phyloP scores from a whole-genome alignment of 2,888 invertebrate species.

The Argyresthia goedartella region DNA sequence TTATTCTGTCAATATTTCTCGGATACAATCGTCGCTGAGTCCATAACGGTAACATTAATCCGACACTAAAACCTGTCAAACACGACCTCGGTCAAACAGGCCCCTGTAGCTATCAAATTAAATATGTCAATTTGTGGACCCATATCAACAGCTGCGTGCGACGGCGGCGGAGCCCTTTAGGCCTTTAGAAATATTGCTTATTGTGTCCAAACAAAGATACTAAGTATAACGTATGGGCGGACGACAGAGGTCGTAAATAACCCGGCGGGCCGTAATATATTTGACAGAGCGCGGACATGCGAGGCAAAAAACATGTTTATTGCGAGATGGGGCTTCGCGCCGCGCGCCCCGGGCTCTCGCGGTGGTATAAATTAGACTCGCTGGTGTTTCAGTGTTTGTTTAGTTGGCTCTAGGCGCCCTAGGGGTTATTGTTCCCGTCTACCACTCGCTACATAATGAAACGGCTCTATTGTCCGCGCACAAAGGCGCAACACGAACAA shows the following conservation, averaged over 20 bases:
- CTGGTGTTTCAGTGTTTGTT: constrained; percentile 46
- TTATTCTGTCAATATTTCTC: constrained; percentile 25
- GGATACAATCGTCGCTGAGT: constrained; percentile 51
- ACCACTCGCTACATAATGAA: neutral
- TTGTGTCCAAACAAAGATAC: constrained; percentile 72
- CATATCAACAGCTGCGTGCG: constrained; percentile 70
- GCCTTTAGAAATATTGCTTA: constrained; percentile 70
- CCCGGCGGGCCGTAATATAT: constrained; percentile 69
- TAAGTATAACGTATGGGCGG: constrained; percentile 72
- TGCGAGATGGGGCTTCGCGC: constrained; percentile 44
- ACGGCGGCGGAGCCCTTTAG: constrained; percentile 46
- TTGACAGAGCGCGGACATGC: constrained; percentile 71
- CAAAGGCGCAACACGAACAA: too few relatives aligned
- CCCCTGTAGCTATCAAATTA: constrained; percentile 69
- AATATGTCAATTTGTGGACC: constrained; percentile 71
- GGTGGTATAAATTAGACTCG: constrained; percentile 43
- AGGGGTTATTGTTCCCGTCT: constrained; percentile 2
- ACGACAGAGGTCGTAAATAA: constrained; percentile 68
- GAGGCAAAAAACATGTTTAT: constrained; percentile 71
- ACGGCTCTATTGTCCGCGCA: neutral
- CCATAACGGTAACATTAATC: constrained; percentile 61
- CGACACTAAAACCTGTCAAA: constrained; percentile 69
- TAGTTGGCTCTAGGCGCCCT: constrained; percentile 24
- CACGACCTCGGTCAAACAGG: constrained; percentile 43
- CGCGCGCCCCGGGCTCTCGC: constrained; percentile 18